Percentiles rank a stretch among this genome's conserved stretches.
Evolutionary conservation across 1,140 invertebrate genomes (phyloP).

Genomic region (Stegodyphus mimosarum): DNA sequence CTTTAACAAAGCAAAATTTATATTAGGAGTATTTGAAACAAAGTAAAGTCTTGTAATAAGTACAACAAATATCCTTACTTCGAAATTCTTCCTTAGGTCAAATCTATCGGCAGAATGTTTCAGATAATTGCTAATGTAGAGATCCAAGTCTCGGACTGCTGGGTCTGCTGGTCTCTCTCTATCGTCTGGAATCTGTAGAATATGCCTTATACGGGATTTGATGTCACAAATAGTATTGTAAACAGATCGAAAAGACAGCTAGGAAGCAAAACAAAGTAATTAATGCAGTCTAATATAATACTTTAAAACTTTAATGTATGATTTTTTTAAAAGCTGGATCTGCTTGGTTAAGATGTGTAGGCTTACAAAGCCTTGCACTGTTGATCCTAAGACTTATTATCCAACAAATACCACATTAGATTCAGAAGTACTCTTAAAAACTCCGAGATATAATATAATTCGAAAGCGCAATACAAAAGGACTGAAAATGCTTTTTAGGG

Average conservation of each 20-base stretch:
- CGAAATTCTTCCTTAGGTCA: slow-evolving; percentile 72
- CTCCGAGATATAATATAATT: too few relatives aligned
- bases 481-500: too few relatives aligned
- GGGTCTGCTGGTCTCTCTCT: slow-evolving; percentile 61
- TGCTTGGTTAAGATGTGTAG: too few relatives aligned
- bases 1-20: too few relatives aligned
- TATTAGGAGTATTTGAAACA: too few relatives aligned
- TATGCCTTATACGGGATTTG: slow-evolving; percentile 70
- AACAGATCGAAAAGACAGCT: slow-evolving; percentile 75
- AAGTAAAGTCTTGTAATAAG: background rate
- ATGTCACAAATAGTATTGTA: slow-evolving; percentile 71
- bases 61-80: slow-evolving; percentile 69
- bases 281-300: background rate
- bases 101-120: slow-evolving; percentile 72
- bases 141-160: slow-evolving; percentile 70
- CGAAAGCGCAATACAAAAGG: too few relatives aligned
- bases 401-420: too few relatives aligned
- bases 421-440: too few relatives aligned
- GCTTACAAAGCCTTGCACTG: too few relatives aligned
- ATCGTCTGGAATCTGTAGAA: slow-evolving; percentile 68
- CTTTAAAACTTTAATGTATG: too few relatives aligned
- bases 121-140: slow-evolving; percentile 71
- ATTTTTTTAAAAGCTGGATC: too few relatives aligned
- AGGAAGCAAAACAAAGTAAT: slow-evolving; percentile 62
- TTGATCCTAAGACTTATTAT: too few relatives aligned